Evolutionary conservation across 2,888 invertebrate genomes (phyloP).

Genomic region (Andrena camellia): DNA sequence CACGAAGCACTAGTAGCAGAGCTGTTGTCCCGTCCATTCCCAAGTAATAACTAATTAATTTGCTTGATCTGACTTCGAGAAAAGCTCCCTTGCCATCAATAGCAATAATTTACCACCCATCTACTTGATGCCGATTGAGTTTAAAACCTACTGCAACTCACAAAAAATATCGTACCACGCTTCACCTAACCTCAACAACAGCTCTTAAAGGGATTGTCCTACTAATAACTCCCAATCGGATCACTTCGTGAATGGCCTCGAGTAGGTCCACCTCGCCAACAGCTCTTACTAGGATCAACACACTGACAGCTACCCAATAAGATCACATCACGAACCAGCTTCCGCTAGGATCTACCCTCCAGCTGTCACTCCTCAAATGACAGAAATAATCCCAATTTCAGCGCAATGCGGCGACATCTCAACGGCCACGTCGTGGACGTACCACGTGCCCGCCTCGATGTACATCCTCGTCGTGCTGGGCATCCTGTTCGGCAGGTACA

Average conservation of each 20-base stretch:
- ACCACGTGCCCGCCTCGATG: conserved; percentile 69
- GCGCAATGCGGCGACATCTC: conserved; percentile 82
- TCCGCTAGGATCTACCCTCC: background rate
- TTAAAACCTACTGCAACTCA: too few species aligned
- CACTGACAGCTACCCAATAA: too few species aligned
- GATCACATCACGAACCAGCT: too few species aligned
- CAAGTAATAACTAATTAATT: background rate
- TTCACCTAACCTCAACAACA: background rate
- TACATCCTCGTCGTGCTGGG: conserved; percentile 72
- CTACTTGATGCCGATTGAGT: too few species aligned
- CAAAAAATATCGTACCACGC: too few species aligned
- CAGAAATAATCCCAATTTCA: conserved; percentile 61
- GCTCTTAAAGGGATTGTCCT: background rate
- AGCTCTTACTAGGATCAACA: too few species aligned
- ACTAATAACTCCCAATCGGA: background rate
- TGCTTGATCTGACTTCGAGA: background rate
- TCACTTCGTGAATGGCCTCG: background rate
- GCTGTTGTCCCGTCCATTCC: background rate
- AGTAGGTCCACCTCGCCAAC: too few species aligned
- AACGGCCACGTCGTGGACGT: conserved; percentile 79
- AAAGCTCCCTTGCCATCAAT: too few species aligned
- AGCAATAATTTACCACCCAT: too few species aligned
- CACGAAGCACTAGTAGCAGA: background rate
- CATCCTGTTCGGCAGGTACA: conserved; percentile 73
- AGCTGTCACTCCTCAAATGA: background rate